Evolutionary conservation across 1,140 invertebrate species (phyloP).

Genomic region (Olivierus martensii): DNA sequence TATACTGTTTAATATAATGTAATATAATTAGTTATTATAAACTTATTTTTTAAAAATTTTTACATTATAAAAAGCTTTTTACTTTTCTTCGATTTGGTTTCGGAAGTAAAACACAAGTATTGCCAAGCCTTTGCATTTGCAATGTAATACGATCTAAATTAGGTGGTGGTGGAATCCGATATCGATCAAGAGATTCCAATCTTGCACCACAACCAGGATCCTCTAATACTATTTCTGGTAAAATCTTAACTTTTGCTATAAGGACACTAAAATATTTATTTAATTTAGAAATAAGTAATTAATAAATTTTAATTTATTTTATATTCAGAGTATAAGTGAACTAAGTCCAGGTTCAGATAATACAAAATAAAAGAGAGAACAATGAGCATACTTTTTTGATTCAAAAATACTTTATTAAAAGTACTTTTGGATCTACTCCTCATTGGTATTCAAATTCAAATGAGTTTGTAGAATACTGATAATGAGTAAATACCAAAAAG

Average conservation of each 20-base stretch:
- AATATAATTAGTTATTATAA: no score
- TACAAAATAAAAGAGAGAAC: no score
- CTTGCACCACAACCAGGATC: slow-evolving; percentile 36
- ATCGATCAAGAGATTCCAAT: slow-evolving; percentile 28
- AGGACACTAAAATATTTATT: slow-evolving; percentile 29
- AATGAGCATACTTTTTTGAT: no score
- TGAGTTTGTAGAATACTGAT: no score
- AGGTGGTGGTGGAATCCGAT: slow-evolving; percentile 4
- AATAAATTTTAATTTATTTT: background rate
- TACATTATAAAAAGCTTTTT: background rate
- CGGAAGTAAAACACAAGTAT: background rate
- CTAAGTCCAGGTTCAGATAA: no score
- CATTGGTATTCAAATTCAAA: no score
- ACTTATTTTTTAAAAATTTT: no score
- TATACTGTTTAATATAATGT: slow-evolving; percentile 20
- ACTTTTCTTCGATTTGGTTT: background rate
- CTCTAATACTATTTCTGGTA: slow-evolving; percentile 44
- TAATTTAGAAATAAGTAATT: no score
- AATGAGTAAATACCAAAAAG: no score
- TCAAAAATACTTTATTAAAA: background rate
- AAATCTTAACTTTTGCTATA: slow-evolving; percentile 44
- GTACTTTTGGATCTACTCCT: no score
- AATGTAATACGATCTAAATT: background rate
- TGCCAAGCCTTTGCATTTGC: background rate
- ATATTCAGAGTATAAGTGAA: background rate